phyloP scores from a whole-genome alignment of 2,888 invertebrate species.

The Eupithecia dodoneata region DNA sequence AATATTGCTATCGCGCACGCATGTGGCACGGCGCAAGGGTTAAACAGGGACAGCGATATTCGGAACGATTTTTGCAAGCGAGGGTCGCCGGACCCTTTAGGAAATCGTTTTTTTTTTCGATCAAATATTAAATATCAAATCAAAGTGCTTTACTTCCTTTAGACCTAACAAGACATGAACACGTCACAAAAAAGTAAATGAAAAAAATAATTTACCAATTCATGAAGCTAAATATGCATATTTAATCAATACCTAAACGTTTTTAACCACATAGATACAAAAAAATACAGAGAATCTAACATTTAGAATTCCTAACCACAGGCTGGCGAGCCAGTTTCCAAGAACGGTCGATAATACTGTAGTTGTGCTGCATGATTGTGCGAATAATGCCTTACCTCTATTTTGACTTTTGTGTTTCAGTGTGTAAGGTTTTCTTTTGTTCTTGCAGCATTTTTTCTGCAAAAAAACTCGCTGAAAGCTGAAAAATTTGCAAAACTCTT shows the following conservation, averaged over 20 bases:
- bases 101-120: too few relatives aligned
- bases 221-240: too few relatives aligned
- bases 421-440: neutral
- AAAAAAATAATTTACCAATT: too few relatives aligned
- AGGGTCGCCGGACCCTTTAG: too few relatives aligned
- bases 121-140: too few relatives aligned
- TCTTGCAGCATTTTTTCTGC: neutral
- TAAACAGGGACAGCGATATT: too few relatives aligned
- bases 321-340: slow-evolving; percentile 10
- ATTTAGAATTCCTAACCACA: slow-evolving; percentile 5
- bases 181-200: too few relatives aligned
- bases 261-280: neutral
- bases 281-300: neutral
- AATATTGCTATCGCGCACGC: too few relatives aligned
- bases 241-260: neutral
- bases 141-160: too few relatives aligned
- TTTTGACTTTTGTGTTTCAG: neutral
- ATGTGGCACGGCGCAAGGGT: too few relatives aligned
- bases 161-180: too few relatives aligned
- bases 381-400: neutral
- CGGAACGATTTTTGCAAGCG: too few relatives aligned
- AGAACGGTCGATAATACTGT: slow-evolving; percentile 4
- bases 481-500: neutral
- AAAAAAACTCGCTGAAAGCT: neutral
- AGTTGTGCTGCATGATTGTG: slow-evolving; percentile 5